Conservation (phyloP, 2,888 invertebrate genomes). For the Dicycla oo region DNA sequence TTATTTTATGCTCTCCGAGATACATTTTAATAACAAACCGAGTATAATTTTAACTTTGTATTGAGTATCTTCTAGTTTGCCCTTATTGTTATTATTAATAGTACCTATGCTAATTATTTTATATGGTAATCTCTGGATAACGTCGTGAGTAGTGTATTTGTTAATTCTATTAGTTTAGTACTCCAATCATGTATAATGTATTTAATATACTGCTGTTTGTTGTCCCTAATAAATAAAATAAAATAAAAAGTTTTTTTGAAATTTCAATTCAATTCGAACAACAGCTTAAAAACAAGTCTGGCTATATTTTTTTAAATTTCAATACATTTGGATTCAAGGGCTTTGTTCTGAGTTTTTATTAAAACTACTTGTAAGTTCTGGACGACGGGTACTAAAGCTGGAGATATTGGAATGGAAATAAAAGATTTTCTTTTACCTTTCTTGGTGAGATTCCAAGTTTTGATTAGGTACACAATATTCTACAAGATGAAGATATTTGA, state of each 20-base stretch:
- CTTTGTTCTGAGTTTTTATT: slow-evolving; percentile 29
- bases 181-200: too few relatives aligned
- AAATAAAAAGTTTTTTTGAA: slow-evolving; percentile 65
- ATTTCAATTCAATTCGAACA: slow-evolving; percentile 48
- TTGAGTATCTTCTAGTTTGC: too few relatives aligned
- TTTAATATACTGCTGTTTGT: too few relatives aligned
- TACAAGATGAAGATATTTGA: neutral
- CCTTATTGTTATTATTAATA: too few relatives aligned
- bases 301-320: slow-evolving; percentile 12
- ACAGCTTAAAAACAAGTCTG: slow-evolving; percentile 22
- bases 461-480: slow-evolving; percentile 22
- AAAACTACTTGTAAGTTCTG: slow-evolving; percentile 31
- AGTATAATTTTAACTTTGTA: too few relatives aligned
- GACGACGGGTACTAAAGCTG: neutral
- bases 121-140: too few relatives aligned
- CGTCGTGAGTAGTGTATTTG: too few relatives aligned
- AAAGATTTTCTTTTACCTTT: slow-evolving; percentile 15
- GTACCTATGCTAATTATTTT: too few relatives aligned
- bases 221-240: too few relatives aligned
- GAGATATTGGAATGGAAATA: slow-evolving; percentile 30
- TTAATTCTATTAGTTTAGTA: too few relatives aligned
- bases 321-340: slow-evolving; percentile 3
- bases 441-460: slow-evolving; percentile 38
- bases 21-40: too few relatives aligned
- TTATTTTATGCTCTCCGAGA: too few relatives aligned